Percentiles rank a stretch among this genome's conserved stretches.
These are phyloP conservation scores for Drosophila lowei DNA, from an alignment of 1,140 invertebrate genomes.

Conservation along the genomic window DNA sequence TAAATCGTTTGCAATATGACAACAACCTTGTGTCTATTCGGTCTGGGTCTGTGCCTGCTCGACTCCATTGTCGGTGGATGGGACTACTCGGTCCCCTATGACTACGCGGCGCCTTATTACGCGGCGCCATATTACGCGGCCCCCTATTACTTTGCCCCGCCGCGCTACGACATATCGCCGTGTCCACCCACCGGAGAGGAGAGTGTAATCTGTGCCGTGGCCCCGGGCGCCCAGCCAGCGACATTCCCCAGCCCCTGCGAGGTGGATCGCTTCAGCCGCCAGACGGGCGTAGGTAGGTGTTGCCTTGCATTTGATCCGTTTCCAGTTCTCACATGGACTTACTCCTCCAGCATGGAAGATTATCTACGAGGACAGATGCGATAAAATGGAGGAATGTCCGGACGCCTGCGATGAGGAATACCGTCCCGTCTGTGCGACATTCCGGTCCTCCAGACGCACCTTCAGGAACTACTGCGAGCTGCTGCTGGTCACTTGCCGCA, in stretches of 20 bases:
- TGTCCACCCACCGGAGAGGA: slow-evolving; percentile 14
- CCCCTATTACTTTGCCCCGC: slow-evolving; percentile 10
- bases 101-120: slow-evolving; percentile 14
- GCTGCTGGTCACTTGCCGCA: slow-evolving; percentile 42
- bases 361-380: slow-evolving; percentile 46
- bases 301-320: fast-evolving
- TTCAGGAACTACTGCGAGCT: slow-evolving; percentile 30
- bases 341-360: slow-evolving; percentile 40
- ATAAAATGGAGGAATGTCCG: slow-evolving; percentile 28
- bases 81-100: slow-evolving; percentile 16
- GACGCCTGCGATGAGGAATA: slow-evolving; percentile 19
- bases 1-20: slow-evolving; percentile 48
- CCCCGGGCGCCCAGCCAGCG: slow-evolving; percentile 4
- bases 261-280: slow-evolving; percentile 31
- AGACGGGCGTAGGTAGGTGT: slow-evolving; percentile 34
- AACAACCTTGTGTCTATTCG: slow-evolving; percentile 1
- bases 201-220: slow-evolving; percentile 43
- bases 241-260: slow-evolving; percentile 60
- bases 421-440: slow-evolving; percentile 22
- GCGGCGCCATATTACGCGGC: slow-evolving; percentile 21
- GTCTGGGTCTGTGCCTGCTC: slow-evolving; percentile 27
- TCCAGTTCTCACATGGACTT: too few species aligned
- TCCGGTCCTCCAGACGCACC: slow-evolving; percentile 19
- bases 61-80: slow-evolving; percentile 17
- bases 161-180: slow-evolving; percentile 17